These are phyloP conservation scores for Morone chrysops DNA, from an alignment of 2,113 vertebrate genomes.

Conservation along the genomic window DNA sequence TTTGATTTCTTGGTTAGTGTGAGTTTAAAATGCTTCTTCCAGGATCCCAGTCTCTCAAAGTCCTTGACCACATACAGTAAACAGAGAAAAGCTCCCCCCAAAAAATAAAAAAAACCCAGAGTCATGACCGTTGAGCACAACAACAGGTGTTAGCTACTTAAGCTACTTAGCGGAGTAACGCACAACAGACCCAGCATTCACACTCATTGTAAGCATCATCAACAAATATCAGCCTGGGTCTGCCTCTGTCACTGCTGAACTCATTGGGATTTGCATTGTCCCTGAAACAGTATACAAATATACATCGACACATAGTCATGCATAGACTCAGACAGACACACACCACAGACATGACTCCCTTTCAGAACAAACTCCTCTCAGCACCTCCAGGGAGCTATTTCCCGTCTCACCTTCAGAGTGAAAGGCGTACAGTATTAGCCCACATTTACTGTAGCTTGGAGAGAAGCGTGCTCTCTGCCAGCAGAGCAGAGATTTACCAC, in stretches of 20 bases:
- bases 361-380: constrained; percentile 9
- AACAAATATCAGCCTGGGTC: neutral
- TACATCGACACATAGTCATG: constrained; percentile 5
- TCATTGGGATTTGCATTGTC: neutral
- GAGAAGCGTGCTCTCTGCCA: constrained; percentile 55
- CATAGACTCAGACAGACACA: constrained; percentile 10
- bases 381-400: constrained; percentile 27
- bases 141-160: neutral
- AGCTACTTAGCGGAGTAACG: neutral
- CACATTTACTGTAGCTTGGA: constrained; percentile 60
- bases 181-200: neutral
- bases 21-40: neutral
- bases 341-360: constrained; percentile 6
- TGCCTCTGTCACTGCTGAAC: neutral
- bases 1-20: constrained; percentile 2
- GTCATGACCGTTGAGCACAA: neutral
- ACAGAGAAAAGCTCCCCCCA: no score
- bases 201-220: neutral
- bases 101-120: neutral
- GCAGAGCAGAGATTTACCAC: constrained; percentile 63
- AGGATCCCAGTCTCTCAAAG: neutral
- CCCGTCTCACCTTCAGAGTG: constrained; percentile 55
- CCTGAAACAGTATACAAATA: neutral
- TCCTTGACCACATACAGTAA: neutral
- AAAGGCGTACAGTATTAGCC: constrained; percentile 62